A percentile compares a stretch with the other conserved stretches of the same genome.
These are phyloP conservation scores for Diaprepes abbreviatus DNA, from an alignment of 2,888 invertebrate genomes.

Conservation along the genomic window DNA sequence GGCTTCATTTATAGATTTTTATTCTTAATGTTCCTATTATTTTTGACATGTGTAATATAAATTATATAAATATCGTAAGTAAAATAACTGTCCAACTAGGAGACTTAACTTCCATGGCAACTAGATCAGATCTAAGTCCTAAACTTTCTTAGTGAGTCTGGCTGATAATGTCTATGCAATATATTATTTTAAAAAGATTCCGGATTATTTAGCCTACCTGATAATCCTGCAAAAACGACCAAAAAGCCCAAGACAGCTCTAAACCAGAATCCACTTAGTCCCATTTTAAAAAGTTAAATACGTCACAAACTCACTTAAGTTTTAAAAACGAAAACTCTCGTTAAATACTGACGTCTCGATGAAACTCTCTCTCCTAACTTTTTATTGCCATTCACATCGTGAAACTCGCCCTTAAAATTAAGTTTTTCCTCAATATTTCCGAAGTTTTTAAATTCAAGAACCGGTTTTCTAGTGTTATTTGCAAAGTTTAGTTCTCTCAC, in stretches of 20 bases:
- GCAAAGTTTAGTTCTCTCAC: constrained; percentile 33
- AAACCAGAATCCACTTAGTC: constrained; percentile 23
- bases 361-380: constrained; percentile 24
- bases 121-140: no score
- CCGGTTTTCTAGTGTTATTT: constrained; percentile 37
- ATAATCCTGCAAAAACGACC: constrained; percentile 25
- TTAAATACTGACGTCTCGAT: constrained; percentile 31
- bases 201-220: no score
- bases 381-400: constrained; percentile 41
- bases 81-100: no score
- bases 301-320: constrained; percentile 39
- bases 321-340: constrained; percentile 38
- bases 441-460: constrained; percentile 29
- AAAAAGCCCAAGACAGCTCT: constrained; percentile 24
- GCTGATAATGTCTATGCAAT: no score
- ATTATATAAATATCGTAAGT: no score
- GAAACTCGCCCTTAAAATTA: constrained; percentile 27
- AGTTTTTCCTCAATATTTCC: constrained; percentile 9
- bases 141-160: no score
- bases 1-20: no score
- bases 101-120: no score
- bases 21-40: no score
- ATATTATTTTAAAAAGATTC: no score
- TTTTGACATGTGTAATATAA: no score
- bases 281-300: constrained; percentile 44